Evolutionary conservation across 1,140 invertebrate genomes (phyloP), one percentile per base, ranked within the genome.

Genomic region (Geopemphigus sp.): DNA sequence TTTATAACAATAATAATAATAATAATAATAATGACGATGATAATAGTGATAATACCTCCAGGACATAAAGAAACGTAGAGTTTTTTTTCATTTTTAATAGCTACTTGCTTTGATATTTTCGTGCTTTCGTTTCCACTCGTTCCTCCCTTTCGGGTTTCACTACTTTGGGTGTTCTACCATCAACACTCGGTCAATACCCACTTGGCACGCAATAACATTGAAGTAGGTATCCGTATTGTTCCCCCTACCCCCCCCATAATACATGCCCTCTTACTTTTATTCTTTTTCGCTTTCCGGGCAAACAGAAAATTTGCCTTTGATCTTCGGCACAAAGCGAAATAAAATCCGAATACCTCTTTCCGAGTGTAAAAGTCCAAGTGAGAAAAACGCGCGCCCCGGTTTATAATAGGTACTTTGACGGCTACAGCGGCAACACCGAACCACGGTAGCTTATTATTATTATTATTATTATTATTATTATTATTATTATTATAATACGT

Each of bases 161-260:
- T 11, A 26, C 70, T 32, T 54, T 54, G 26, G 72, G 24, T 53
- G 70, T 73, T 73, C 29, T 53, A 24, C 53, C 72, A 59, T 74
- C 72, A 74, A 74, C 72, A 74, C 72, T 74, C 54, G 68, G 68
- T 72, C 68, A 59, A 57, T 74, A 74, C 19, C 72, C 72, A 57
- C 72, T 74, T 74, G 29, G 72, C 53, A 74, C 72, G 54, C 54
- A 74, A 74, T 74, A 56, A 74, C 72, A 59, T 22, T 74, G 72
- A 74, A 74, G 72, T 74, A 68, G 39, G 11, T 68, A 57, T 57
- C 29, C 72, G 50, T 74, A 74, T 74, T 74, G 72, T 74, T 74
- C 29, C 50, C n/a, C n/a, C n/a, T n/a, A n/a, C n/a, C n/a, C n/a
- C n/a, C n/a, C n/a, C 12, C 47, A 11, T 50, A 50, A 50, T 39